Conservation (phyloP, 2,888 invertebrate species). For the Chrysotoxum bicinctum region DNA sequence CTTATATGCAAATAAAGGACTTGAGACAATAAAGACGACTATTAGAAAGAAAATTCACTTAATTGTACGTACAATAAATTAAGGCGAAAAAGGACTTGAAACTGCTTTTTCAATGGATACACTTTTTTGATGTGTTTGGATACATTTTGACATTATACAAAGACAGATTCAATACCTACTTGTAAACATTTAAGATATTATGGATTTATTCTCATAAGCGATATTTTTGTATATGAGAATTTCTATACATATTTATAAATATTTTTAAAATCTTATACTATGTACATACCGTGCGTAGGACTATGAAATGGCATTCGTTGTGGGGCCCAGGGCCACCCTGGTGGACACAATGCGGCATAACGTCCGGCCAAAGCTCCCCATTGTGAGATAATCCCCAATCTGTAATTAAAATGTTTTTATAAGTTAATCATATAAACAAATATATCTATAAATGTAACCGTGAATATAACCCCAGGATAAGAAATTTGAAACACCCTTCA, state of each 20-base stretch:
- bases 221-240: too few relatives aligned
- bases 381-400: constrained; percentile 91
- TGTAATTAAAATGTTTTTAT: constrained; percentile 81
- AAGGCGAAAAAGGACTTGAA: too few relatives aligned
- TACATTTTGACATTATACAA: too few relatives aligned
- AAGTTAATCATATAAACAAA: constrained; percentile 6
- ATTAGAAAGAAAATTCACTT: too few relatives aligned
- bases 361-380: constrained; percentile 90
- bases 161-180: too few relatives aligned
- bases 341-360: constrained; percentile 87
- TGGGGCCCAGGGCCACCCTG: constrained; percentile 85
- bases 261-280: not conserved
- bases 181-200: too few relatives aligned
- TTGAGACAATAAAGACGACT: too few relatives aligned
- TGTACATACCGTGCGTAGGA: constrained; percentile 87
- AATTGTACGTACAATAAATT: too few relatives aligned
- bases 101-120: too few relatives aligned
- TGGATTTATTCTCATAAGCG: too few relatives aligned
- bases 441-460: not conserved
- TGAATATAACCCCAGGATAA: not conserved
- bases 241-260: not conserved
- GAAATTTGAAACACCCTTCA: constrained; percentile 68
- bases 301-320: constrained; percentile 83
- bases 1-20: too few relatives aligned
- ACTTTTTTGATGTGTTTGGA: too few relatives aligned